A percentile compares a stretch with the other conserved stretches of the same genome.
Evolutionary conservation across 2,113 vertebrate species (phyloP).

Genomic region (Mungos mungo): DNA sequence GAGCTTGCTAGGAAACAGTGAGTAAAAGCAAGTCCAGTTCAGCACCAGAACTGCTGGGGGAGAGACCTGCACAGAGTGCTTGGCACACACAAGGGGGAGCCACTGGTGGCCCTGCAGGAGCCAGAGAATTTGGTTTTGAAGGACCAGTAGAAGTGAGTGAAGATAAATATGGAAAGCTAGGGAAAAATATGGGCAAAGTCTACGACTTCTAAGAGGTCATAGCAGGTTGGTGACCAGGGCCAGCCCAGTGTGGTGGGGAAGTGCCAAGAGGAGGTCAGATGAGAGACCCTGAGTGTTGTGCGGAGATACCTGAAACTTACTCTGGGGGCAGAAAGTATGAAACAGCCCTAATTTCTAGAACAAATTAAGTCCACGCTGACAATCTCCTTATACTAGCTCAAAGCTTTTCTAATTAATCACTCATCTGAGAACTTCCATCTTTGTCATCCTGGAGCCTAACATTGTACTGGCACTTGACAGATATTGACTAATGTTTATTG

Average conservation of each 20-base stretch:
- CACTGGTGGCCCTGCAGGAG: background rate
- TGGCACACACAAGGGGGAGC: background rate
- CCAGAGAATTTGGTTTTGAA: constrained; percentile 9
- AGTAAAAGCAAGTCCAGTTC: background rate
- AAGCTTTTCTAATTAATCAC: background rate
- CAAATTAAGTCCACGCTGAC: background rate
- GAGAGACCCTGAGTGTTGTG: background rate
- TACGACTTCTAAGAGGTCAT: background rate
- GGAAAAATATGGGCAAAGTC: background rate
- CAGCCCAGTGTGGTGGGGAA: background rate
- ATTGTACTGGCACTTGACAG: background rate
- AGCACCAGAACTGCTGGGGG: background rate
- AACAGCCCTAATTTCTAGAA: background rate
- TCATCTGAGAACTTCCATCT: background rate
- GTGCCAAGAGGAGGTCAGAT: background rate
- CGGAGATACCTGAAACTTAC: background rate
- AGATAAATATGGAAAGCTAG: background rate
- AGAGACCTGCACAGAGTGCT: background rate
- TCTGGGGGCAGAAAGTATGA: background rate
- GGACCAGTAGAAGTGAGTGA: background rate
- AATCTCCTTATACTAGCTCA: background rate
- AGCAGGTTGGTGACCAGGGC: background rate
- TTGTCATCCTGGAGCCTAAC: background rate
- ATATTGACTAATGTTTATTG: background rate
- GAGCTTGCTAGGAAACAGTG: background rate